Conservation (phyloP, 2,797 vertebrate genomes). For the Crenuchus spilurus region DNA sequence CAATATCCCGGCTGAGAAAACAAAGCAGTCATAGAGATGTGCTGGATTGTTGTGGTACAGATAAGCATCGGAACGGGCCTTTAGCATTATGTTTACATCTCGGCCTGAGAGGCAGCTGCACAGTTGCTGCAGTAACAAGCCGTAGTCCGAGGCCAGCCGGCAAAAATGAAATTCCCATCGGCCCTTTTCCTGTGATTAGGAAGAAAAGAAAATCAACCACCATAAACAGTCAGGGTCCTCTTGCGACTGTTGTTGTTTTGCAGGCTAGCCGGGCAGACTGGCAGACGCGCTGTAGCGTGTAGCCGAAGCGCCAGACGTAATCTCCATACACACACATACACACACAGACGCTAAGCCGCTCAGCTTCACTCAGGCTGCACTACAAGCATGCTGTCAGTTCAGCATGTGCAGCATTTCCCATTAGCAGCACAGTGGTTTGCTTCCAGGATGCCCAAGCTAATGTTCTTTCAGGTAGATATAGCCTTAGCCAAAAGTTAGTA, state of each 20-base stretch:
- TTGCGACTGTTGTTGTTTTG: constrained; percentile 39
- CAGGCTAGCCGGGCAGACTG: constrained; percentile 25
- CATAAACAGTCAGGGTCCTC: constrained; percentile 50
- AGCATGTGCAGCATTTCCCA: not conserved
- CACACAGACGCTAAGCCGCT: not conserved
- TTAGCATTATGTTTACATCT: constrained; percentile 34
- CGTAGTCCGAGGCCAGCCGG: constrained; percentile 20
- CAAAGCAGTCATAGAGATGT: not conserved
- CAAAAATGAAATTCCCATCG: constrained; percentile 51
- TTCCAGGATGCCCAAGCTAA: not conserved
- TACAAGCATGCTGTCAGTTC: not conserved
- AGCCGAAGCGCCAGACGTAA: not conserved
- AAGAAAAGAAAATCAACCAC: constrained; percentile 53
- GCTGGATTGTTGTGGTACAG: not conserved
- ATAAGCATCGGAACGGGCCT: constrained; percentile 10
- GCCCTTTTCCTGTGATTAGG: constrained; percentile 55
- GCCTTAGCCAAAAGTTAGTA: too few species aligned
- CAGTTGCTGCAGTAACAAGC: not conserved
- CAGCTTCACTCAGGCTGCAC: not conserved
- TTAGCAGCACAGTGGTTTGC: not conserved
- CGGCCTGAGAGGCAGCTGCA: constrained; percentile 19
- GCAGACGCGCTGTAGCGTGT: constrained; percentile 6
- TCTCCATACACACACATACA: constrained; percentile 11
- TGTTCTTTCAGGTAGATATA: not conserved
- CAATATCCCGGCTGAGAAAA: not conserved